Conservation (phyloP, 2,888 invertebrate genomes). For the Polymixis lichenea region DNA sequence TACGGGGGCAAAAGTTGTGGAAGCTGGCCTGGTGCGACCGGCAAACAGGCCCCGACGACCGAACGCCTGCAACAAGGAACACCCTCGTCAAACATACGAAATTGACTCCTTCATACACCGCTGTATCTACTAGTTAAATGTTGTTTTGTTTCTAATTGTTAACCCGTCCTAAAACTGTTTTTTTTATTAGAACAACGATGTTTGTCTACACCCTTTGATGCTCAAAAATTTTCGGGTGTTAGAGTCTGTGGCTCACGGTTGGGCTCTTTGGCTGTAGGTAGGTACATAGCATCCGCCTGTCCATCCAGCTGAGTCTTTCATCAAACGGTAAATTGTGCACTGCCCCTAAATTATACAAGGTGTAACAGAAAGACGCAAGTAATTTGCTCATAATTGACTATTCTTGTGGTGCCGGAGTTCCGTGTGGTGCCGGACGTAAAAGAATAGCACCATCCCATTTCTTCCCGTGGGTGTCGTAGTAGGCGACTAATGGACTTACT, state of each 20-base stretch:
- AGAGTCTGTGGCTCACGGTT: neutral
- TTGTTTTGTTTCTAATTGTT: neutral
- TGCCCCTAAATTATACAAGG: neutral
- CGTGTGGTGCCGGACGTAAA: too few species aligned
- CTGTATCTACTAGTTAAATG: neutral
- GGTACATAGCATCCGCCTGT: neutral
- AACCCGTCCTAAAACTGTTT: neutral
- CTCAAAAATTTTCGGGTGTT: too few species aligned
- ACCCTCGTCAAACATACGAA: constrained; percentile 15
- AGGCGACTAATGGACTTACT: too few species aligned
- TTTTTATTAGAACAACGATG: neutral
- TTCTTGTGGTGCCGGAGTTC: too few species aligned
- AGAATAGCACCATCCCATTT: too few species aligned
- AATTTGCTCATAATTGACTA: too few species aligned
- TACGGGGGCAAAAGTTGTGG: constrained; percentile 78
- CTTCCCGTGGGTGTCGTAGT: too few species aligned
- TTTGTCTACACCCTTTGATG: neutral
- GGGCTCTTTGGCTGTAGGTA: neutral
- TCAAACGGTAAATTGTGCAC: neutral
- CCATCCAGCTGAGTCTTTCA: neutral
- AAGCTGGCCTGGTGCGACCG: constrained; percentile 82
- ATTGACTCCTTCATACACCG: neutral
- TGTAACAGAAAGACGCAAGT: too few species aligned
- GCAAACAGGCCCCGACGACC: constrained; percentile 86
- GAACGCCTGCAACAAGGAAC: constrained; percentile 79